Evolutionary conservation across 30 jellyfish, hydroid and myxozoan genomes (phyloP).

Genomic region (Cassiopea andromeda): DNA sequence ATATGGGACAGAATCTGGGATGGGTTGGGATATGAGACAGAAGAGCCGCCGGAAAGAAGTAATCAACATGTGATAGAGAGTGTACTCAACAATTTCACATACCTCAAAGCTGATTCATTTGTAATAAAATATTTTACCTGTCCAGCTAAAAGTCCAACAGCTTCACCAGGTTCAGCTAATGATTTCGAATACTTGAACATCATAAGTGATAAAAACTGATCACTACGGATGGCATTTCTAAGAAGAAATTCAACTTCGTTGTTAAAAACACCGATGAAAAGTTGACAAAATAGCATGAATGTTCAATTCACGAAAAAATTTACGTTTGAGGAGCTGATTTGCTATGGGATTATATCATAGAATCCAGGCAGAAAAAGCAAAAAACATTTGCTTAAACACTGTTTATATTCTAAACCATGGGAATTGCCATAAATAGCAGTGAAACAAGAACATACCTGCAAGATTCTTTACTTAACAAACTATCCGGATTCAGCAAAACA

Average conservation of each 20-base stretch:
- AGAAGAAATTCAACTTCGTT: background rate
- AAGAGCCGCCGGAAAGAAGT: no score
- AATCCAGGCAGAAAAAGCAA: no score
- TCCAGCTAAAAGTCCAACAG: conserved; percentile 98
- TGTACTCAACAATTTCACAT: no score
- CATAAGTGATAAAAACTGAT: conserved; percentile 78
- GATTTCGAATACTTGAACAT: conserved; percentile 81
- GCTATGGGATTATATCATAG: no score
- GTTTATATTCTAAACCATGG: no score
- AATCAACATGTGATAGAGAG: no score
- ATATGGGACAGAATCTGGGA: background rate
- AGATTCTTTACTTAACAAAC: conserved; percentile 12
- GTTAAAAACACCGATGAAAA: background rate
- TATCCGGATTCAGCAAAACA: conserved; percentile 34
- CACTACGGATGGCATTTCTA: conserved; percentile 37
- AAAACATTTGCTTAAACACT: no score
- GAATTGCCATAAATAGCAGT: no score
- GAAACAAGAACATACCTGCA: conserved; percentile 21
- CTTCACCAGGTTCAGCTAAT: conserved; percentile 96
- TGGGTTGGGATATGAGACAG: no score
- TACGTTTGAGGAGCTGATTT: no score
- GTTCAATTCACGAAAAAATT: no score
- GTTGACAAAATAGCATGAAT: background rate
- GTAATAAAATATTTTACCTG: conserved; percentile 80
- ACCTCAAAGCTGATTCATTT: no score